A percentile compares a stretch with the other conserved stretches of the same genome.
Conservation (phyloP, 1,140 invertebrate genomes). For the Helicoverpa armigera region DNA sequence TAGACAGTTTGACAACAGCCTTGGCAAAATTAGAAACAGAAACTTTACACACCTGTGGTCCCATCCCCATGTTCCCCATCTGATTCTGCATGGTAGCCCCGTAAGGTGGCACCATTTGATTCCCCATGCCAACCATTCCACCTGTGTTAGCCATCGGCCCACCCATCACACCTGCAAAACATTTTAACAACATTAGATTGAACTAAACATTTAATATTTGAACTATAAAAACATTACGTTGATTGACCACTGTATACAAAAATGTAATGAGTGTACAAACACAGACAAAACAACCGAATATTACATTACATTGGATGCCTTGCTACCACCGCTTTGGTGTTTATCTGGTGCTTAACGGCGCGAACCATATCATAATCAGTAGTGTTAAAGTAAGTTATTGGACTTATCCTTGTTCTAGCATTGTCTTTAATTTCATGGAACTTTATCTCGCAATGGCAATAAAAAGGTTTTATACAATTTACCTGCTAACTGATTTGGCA, state of each 20-base stretch:
- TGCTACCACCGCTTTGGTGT: too few species aligned
- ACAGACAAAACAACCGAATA: too few species aligned
- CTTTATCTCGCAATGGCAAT: not conserved
- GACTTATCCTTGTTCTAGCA: too few species aligned
- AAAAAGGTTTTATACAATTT: slow-evolving; percentile 8
- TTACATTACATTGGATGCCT: too few species aligned
- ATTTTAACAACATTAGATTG: not conserved
- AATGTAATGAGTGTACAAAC: too few species aligned
- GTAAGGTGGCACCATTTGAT: slow-evolving; percentile 84
- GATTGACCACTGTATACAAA: too few species aligned
- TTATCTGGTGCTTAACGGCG: too few species aligned
- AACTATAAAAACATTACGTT: not conserved
- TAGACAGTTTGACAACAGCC: not conserved
- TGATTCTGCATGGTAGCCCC: slow-evolving; percentile 82
- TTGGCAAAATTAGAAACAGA: not conserved
- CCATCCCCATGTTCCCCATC: slow-evolving; percentile 84
- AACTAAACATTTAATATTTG: not conserved
- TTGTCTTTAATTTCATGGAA: too few species aligned
- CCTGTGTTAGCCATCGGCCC: slow-evolving; percentile 76
- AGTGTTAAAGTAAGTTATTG: too few species aligned
- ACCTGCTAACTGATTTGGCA: slow-evolving; percentile 83
- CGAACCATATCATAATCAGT: too few species aligned
- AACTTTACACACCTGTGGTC: slow-evolving; percentile 71
- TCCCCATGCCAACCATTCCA: slow-evolving; percentile 83
- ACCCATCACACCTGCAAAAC: slow-evolving; percentile 81